These are phyloP conservation scores for Plotosus lineatus DNA, from an alignment of 2,113 vertebrate genomes.

Conservation along the genomic window DNA sequence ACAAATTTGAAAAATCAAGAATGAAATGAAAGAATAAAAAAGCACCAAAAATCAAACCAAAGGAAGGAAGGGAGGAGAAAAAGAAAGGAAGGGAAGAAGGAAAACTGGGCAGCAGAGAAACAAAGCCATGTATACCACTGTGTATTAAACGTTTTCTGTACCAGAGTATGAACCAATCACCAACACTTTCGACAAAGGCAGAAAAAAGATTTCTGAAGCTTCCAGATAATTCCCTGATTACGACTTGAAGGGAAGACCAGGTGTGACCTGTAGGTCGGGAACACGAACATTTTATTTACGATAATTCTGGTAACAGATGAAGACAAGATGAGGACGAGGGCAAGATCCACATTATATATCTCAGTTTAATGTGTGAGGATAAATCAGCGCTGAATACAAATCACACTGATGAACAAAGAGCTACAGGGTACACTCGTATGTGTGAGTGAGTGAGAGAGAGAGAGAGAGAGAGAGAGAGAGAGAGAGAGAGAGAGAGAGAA, in stretches of 20 bases:
- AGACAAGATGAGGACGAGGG: background rate
- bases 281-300: background rate
- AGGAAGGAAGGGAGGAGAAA: background rate
- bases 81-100: background rate
- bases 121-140: background rate
- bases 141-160: background rate
- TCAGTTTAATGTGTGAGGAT: slow-evolving; percentile 1
- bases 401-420: slow-evolving; percentile 4
- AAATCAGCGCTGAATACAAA: slow-evolving; percentile 8
- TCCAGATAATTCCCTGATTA: background rate
- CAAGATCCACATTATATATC: background rate
- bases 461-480: background rate
- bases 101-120: background rate
- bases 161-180: background rate
- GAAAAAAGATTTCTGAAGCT: background rate
- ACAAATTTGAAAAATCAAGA: rapidly evolving
- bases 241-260: background rate
- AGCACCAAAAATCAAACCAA: background rate
- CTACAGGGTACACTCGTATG: background rate
- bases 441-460: background rate
- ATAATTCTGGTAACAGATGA: background rate
- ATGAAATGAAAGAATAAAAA: background rate
- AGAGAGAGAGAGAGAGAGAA: background rate
- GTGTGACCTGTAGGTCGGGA: background rate
- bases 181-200: background rate